These are phyloP conservation scores for Otis tarda DNA, from an alignment of 2,113 vertebrate species.

Conservation along the genomic window DNA sequence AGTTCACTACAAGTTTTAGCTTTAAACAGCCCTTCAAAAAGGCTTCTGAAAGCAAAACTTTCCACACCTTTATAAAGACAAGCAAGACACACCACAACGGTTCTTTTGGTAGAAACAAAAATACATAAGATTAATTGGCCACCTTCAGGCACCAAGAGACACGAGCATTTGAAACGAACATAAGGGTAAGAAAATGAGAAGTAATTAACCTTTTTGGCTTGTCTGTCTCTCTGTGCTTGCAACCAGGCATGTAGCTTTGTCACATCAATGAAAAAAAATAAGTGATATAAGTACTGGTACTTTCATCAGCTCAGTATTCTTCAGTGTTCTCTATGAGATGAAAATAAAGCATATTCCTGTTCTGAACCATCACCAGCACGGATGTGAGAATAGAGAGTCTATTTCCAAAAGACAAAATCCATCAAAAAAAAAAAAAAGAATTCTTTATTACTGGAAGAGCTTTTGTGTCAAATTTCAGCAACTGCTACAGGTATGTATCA, in stretches of 20 bases:
- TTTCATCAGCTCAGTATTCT: not conserved
- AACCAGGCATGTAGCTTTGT: not conserved
- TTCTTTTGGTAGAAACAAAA: constrained; percentile 32
- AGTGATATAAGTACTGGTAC: not conserved
- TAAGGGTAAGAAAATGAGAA: constrained; percentile 56
- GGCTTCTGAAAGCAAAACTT: not conserved
- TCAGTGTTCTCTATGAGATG: not conserved
- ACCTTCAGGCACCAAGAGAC: constrained; percentile 30
- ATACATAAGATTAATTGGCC: constrained; percentile 40
- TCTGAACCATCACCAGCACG: not conserved
- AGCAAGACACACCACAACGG: not conserved
- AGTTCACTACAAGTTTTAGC: not conserved
- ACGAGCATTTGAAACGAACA: constrained; percentile 62
- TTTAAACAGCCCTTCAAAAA: not conserved
- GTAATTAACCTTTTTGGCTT: constrained; percentile 61
- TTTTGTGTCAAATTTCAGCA: not conserved
- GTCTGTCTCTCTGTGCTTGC: not conserved
- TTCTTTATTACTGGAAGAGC: not conserved
- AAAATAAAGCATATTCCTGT: not conserved
- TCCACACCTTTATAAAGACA: not conserved
- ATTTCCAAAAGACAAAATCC: constrained; percentile 7
- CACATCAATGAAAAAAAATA: not conserved
- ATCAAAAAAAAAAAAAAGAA: not conserved
- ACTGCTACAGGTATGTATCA: not conserved
- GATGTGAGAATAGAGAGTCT: not conserved